These are phyloP conservation scores for Callospermophilus lateralis DNA, from an alignment of 2,113 vertebrate genomes.

Conservation along the genomic window DNA sequence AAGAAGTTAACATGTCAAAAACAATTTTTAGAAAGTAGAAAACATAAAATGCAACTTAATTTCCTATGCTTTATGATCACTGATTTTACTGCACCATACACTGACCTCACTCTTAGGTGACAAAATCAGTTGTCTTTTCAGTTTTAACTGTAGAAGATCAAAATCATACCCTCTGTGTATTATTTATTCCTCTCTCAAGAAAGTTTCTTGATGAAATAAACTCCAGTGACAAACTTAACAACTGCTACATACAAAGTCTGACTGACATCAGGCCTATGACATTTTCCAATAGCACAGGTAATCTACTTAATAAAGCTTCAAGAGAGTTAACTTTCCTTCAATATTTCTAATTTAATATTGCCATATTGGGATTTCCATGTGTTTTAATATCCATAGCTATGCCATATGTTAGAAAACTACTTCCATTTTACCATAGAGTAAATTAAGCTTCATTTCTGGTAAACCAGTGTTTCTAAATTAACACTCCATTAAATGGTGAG, in stretches of 20 bases:
- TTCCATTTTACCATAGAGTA: conserved; percentile 1
- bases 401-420: background rate
- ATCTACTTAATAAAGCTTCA: background rate
- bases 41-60: background rate
- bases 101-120: background rate
- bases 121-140: conserved; percentile 38
- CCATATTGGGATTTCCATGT: background rate
- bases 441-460: background rate
- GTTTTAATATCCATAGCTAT: background rate
- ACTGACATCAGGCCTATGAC: background rate
- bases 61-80: background rate
- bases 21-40: background rate
- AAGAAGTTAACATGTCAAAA: background rate
- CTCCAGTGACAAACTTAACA: background rate
- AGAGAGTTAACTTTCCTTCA: background rate
- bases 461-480: background rate
- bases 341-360: background rate
- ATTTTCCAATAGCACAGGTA: background rate
- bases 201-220: background rate
- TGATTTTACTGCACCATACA: background rate
- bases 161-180: background rate
- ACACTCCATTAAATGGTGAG: background rate
- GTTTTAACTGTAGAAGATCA: background rate
- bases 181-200: background rate
- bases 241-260: background rate